Base-by-base conservation (phyloP, 2,888 invertebrate genomes). In the Phengaris alcon region DNA sequence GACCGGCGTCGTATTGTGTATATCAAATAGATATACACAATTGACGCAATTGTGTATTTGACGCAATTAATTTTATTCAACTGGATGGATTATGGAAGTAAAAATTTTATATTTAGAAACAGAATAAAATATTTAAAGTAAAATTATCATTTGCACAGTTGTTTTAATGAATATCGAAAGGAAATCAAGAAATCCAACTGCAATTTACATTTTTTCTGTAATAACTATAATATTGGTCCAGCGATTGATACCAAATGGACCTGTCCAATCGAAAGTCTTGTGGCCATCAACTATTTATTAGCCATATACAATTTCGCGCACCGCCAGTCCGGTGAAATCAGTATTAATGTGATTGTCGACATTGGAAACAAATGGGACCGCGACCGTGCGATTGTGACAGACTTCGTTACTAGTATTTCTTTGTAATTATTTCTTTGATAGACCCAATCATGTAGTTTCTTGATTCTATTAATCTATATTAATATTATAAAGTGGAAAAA, bases 341-440 rank as follows among this genome's bases (percentile, higher is more conserved):
- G 70, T 48, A 70, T 48, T 70, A 70, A 51, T 51, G 70, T 51
- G n/a, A 70, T 70, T 70, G 51, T 70, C 15, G 70, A 51, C 22
- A 70, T 22, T 22, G 35, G 15, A 8, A 13, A 51, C 51, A 51
- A 70, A 70, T 70, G 48, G 6, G 35, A 35, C 70, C 6, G 6
- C 69, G 48, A 69, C 7, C 10, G 22, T 22, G 22, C 22, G 51
- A 51, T 70, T 70, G 70, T 70, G 70, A 70, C 70, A 70, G 69
- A 48, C 48, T 70, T 70, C 70, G 70, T 70, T 51, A 51, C 8
- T 70, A n/a, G 15, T 35, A 35, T 35, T 35, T 35, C 35, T 35
- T 35, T 35, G 35, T 35, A 35, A 35, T 35, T 35, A 35, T 35
- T 35, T 4, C 35, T 35, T 35, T 35, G 3, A 35, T 35, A 35